A percentile compares a stretch with the other conserved stretches of the same genome.
Evolutionary conservation across 1,140 invertebrate genomes (phyloP).

Genomic region (Solen grandis): DNA sequence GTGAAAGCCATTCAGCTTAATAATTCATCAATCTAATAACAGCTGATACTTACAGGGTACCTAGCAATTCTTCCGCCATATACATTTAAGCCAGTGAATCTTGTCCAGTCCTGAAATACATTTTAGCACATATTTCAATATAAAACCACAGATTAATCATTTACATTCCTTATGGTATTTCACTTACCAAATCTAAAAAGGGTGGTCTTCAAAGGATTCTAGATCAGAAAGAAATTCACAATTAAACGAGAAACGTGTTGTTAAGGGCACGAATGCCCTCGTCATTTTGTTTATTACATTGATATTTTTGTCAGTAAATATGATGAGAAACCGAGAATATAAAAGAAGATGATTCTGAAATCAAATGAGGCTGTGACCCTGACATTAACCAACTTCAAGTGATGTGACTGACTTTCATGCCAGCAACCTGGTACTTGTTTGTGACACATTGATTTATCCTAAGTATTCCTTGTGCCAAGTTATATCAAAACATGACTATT

Average conservation of each 20-base stretch:
- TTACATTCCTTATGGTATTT: not conserved
- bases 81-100: not conserved
- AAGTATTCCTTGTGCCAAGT: no score
- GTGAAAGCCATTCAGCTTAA: no score
- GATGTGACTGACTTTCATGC: no score
- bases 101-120: conserved; percentile 18
- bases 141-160: not conserved
- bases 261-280: not conserved
- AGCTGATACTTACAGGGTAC: conserved; percentile 17
- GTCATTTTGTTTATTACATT: no score
- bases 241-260: not conserved
- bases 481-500: no score
- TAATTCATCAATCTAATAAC: no score
- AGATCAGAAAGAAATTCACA: not conserved
- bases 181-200: not conserved
- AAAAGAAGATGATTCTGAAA: no score
- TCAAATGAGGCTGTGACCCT: no score
- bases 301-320: not conserved
- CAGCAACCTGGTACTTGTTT: no score
- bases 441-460: no score
- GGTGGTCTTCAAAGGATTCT: not conserved
- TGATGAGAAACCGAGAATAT: not conserved
- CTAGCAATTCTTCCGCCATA: not conserved
- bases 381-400: no score
- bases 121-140: not conserved